A percentile compares a stretch with the other conserved stretches of the same genome.
phyloP scores from a whole-genome alignment of 2,113 vertebrate genomes.

The Elaphurus davidianus region DNA sequence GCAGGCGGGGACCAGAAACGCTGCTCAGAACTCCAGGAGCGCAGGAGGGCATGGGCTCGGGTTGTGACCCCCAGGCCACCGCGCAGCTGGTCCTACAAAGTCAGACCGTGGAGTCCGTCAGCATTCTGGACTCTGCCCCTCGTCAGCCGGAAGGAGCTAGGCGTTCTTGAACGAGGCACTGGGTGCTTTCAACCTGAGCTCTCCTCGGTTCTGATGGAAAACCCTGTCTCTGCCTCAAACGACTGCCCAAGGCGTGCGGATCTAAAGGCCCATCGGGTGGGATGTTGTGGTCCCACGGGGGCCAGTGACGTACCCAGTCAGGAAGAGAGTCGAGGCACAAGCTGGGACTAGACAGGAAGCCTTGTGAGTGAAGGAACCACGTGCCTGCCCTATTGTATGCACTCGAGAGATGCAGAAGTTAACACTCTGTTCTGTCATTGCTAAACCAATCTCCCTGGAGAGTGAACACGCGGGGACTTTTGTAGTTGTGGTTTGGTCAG shows the following conservation, averaged over 20 bases:
- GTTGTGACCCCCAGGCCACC: background rate
- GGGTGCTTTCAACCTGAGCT: background rate
- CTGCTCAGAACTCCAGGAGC: background rate
- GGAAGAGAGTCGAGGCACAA: background rate
- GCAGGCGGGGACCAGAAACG: background rate
- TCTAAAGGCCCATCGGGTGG: background rate
- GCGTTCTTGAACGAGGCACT: background rate
- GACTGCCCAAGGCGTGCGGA: background rate
- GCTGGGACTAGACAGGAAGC: background rate
- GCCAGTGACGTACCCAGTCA: background rate
- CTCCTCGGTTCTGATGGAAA: background rate
- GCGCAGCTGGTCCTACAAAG: background rate
- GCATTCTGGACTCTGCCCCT: background rate
- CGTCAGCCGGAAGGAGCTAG: background rate
- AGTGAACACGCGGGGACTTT: accelerated
- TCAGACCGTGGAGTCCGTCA: accelerated
- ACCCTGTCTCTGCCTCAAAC: background rate
- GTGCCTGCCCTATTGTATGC: background rate
- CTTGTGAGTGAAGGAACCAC: accelerated
- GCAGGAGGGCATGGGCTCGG: background rate
- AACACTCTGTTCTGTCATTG: accelerated
- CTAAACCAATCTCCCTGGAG: background rate
- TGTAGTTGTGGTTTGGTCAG: background rate
- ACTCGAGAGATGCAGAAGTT: background rate
- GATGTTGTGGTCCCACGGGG: background rate